Evolutionary conservation across 2,113 vertebrate genomes (phyloP).

Genomic region (Tetraodon nigroviridis): DNA sequence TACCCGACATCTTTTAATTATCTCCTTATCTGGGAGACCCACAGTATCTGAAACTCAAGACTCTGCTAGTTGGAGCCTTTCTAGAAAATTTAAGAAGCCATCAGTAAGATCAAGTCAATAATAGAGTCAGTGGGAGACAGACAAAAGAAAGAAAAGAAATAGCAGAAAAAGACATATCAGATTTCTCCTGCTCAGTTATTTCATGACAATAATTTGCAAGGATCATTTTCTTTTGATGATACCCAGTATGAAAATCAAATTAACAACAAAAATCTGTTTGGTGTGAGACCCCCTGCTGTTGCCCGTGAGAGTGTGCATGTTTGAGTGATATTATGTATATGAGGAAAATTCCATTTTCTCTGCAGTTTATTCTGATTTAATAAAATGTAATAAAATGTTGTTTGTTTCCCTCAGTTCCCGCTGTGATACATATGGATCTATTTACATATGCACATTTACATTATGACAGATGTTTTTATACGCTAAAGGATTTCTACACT

Average conservation of each 20-base stretch:
- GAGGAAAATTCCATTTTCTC: no score
- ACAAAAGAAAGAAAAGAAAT: slow-evolving; percentile 29
- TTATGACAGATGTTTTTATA: no score
- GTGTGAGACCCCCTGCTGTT: background rate
- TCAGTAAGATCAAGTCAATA: slow-evolving; percentile 94
- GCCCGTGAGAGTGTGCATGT: no score
- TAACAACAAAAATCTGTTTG: slow-evolving; percentile 14
- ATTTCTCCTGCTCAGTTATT: slow-evolving; percentile 84
- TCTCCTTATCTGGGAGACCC: slow-evolving; percentile 68
- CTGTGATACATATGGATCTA: no score
- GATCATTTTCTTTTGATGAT: slow-evolving; percentile 72
- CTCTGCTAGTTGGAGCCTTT: slow-evolving; percentile 78
- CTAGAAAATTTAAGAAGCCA: slow-evolving; percentile 93
- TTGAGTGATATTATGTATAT: no score
- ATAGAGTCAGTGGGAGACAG: slow-evolving; percentile 14
- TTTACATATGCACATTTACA: no score
- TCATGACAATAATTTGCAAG: slow-evolving; percentile 84
- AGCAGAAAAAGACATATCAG: slow-evolving; percentile 65
- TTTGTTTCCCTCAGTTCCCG: no score
- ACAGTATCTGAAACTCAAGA: slow-evolving; percentile 81
- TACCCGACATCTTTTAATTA: slow-evolving; percentile 15
- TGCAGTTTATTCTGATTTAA: no score
- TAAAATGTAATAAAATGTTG: no score
- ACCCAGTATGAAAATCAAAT: slow-evolving; percentile 61
- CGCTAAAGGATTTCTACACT: no score